Evolutionary conservation across 2,113 vertebrate species (phyloP).

Genomic region (Rana temporaria): DNA sequence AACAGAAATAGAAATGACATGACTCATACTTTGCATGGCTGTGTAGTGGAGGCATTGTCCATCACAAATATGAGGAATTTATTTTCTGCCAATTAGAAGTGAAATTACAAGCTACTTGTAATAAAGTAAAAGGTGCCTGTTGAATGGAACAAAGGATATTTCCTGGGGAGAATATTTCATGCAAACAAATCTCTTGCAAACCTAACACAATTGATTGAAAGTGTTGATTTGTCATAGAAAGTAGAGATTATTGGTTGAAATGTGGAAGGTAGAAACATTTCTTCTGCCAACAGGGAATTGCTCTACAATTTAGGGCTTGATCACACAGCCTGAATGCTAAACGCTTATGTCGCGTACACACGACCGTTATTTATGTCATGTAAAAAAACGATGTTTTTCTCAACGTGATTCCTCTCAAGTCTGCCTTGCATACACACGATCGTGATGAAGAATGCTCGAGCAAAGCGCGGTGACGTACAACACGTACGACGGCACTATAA

Average conservation of each 20-base stretch:
- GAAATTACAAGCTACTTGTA: slow-evolving; percentile 35
- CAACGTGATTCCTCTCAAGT: no score
- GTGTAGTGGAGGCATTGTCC: neutral
- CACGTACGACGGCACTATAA: no score
- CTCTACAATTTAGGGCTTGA: no score
- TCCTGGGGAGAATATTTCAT: slow-evolving; percentile 14
- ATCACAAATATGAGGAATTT: neutral
- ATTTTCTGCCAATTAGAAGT: slow-evolving; percentile 7
- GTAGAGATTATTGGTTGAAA: neutral
- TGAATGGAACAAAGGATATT: neutral
- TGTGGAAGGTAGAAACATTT: neutral
- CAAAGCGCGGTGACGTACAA: no score
- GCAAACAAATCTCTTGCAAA: neutral
- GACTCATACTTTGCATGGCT: slow-evolving; percentile 19
- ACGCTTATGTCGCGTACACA: no score
- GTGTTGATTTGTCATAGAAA: neutral
- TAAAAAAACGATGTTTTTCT: no score
- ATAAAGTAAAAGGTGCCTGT: slow-evolving; percentile 16
- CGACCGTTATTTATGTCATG: no score
- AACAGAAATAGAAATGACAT: slow-evolving; percentile 47
- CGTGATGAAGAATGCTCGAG: no score
- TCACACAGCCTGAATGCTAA: no score
- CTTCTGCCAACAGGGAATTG: neutral
- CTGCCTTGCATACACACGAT: no score
- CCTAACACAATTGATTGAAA: neutral